A percentile compares a stretch with the other conserved stretches of the same genome.
Evolutionary conservation across 2,888 invertebrate species (phyloP).

Genomic region (Chelonus formosanus): DNA sequence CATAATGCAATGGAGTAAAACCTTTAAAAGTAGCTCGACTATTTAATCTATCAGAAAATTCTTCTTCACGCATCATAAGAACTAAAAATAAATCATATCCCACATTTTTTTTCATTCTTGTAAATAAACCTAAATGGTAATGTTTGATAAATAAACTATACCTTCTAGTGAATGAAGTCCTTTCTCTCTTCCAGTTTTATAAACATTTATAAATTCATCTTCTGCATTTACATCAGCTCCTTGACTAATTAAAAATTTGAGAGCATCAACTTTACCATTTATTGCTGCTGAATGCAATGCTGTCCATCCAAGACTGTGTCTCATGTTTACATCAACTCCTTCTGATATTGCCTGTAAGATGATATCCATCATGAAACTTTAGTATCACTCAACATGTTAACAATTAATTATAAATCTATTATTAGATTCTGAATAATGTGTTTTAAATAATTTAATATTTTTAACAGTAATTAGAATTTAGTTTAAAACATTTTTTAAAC

Average conservation of each 20-base stretch:
- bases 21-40: constrained; percentile 81
- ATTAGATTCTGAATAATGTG: too few relatives aligned
- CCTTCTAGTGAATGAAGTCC: constrained; percentile 80
- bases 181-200: constrained; percentile 72
- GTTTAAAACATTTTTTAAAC: neutral
- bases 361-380: constrained; percentile 14
- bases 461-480: too few relatives aligned
- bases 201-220: constrained; percentile 79
- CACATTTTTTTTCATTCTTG: too few relatives aligned
- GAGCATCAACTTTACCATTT: constrained; percentile 73
- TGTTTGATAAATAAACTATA: constrained; percentile 46
- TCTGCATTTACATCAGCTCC: constrained; percentile 83
- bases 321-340: constrained; percentile 72
- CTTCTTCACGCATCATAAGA: constrained; percentile 77
- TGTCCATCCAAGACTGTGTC: constrained; percentile 87
- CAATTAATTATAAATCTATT: neutral
- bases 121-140: neutral
- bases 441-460: too few relatives aligned
- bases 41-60: constrained; percentile 79
- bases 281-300: constrained; percentile 85
- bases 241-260: constrained; percentile 72
- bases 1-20: constrained; percentile 90
- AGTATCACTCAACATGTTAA: constrained; percentile 12
- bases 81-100: constrained; percentile 59
- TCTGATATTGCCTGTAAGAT: constrained; percentile 63